Evolutionary conservation across 23 tunicate species (phyloP), one percentile per base, ranked within the genome.

Genomic region (Halocynthia aurantium): DNA sequence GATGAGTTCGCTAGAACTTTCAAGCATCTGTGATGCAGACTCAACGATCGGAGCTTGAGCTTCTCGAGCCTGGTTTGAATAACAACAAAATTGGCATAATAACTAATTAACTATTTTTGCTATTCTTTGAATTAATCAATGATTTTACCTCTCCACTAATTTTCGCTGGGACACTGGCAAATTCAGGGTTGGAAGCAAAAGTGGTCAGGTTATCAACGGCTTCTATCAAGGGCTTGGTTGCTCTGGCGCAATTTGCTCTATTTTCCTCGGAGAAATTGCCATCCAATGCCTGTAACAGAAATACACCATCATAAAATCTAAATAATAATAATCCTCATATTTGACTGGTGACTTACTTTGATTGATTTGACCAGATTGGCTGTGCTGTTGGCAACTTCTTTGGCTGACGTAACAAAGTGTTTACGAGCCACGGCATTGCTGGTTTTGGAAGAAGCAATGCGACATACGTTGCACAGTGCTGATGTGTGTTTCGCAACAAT

Each of bases 401-500:
- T 88, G 12, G 99, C 99, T 54, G 95, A 85, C 55, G 88, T 95
- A 19, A 88, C 84, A 64, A 95, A 95, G 53, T 88, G 95, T 72
- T 88, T 95, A 5, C 86, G 66, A 22, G 94, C 91, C 15, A 88
- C 99, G 0, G 99, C 91, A 72, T 90, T 85, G 50, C 77, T 70
- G 49, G 95, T 90, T 77, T 95, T 95, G 79, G 93, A 86, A 15
- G 88, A 81, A 7, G 99, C 99, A 40, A 90, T 88, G 12, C 91
- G 73, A 70, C 99, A 95, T 52, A 85, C 88, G 49, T 84, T 84
- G 82, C 99, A 95, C 50, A 95, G 82, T 12, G 90, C 89, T 5
- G 93, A 81, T 31, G 99, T 95, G 84, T 95, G 94, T 55, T 95
- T 95, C 9, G 99, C 99, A 50, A 88, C 99, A 9, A 88, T 78